Evolutionary conservation across 2,113 vertebrate species (phyloP).

Genomic region (Macheiramphus alcinus): DNA sequence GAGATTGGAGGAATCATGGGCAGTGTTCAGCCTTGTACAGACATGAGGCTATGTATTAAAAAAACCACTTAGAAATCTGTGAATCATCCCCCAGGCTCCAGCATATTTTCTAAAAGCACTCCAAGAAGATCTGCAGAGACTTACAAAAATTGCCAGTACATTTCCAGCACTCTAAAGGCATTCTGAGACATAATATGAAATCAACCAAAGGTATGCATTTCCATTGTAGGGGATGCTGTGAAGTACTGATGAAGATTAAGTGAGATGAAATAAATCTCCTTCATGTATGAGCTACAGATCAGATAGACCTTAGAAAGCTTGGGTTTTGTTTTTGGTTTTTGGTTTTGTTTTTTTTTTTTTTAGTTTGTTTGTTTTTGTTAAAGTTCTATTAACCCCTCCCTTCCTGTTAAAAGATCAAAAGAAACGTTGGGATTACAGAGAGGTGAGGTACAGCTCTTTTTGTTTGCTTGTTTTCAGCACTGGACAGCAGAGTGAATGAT

Average conservation of each 20-base stretch:
- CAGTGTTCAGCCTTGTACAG: neutral
- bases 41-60: neutral
- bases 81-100: neutral
- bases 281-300: neutral
- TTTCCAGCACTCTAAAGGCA: neutral
- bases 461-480: conserved; percentile 20
- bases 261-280: neutral
- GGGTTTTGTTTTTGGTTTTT: too few relatives aligned
- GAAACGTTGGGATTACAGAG: neutral
- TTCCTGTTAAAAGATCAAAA: neutral
- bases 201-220: neutral
- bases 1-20: neutral
- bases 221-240: neutral
- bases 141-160: neutral
- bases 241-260: neutral
- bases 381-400: neutral
- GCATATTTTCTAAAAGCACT: neutral
- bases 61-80: neutral
- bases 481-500: conserved; percentile 8
- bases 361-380: neutral
- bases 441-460: neutral
- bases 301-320: neutral
- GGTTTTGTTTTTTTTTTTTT: neutral
- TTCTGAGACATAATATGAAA: neutral
- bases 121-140: neutral